Evolutionary conservation across 2,113 vertebrate genomes (phyloP), one percentile per base, ranked within the genome.

Genomic region (Lamprotornis superbus): DNA sequence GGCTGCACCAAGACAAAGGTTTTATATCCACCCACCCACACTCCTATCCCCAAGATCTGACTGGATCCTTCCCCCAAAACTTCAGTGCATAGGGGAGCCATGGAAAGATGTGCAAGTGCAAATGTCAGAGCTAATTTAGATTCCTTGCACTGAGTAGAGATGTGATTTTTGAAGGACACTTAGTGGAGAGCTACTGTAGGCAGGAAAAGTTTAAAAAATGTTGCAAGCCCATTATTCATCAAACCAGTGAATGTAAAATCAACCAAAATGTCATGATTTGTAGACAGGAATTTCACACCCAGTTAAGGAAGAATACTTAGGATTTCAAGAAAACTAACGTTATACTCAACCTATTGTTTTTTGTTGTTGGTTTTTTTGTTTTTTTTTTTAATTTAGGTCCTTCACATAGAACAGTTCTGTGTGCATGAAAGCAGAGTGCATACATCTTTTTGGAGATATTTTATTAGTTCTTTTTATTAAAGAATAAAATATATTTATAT

Each of bases 21-120:
- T 89, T 71, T 42, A n/a, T 10, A 44, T 11, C 9, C 0, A 0
- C 35, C 47, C 15, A 28, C 12, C 3, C 1, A 0, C 0, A 0
- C 15, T 69, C 40, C 63, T 39, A 47, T 3, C 42, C 31, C 5
- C 0, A 4, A 47, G 16, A 21, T 55, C 21, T 0, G 9, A 14
- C 11, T 1, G 1, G 59, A 73, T 65, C 68, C 40, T 78, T 46
- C 8, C 42, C 52, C 49, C n/a, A 22, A 22, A 5, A 13, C 18
- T 14, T 3, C 0, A 0, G 10, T 5, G 5, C 25, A 50, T 9
- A 20, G 23, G 20, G 31, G 8, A 31, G 12, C 3, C 35, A 14
- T 3, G 30, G 37, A 63, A 83, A 86, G 33, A 60, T 81, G 27
- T 4, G 6, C 8, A 69, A 75, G 94, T 2, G 7, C 33, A 25